Base-by-base conservation (phyloP, 2,888 invertebrate genomes). In the Pheosia gnoma region DNA sequence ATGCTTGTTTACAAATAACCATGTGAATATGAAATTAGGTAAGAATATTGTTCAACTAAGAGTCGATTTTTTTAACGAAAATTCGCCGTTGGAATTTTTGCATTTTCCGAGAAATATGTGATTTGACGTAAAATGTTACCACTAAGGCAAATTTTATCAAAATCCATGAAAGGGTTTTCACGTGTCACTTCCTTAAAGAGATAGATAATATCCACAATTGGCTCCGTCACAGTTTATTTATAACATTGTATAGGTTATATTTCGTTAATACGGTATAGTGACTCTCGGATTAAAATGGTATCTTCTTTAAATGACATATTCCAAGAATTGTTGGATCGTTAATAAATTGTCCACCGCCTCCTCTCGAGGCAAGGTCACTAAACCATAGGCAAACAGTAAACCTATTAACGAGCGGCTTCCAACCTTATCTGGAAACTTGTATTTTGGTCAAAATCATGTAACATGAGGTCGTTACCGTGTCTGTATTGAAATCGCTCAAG, bases 341-440 rank as follows among this genome's bases (percentile, higher is more conserved):
- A 64, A 58, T 54, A 38, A 59, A 59, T 58, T 61, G 57, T 54
- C 45, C 55, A 41, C 61, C 59, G 59, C 66, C 63, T 74, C 69
- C 75, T 72, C 65, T 62, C 53, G 59, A 63, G 43, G 62, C 80
- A 84, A 87, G 85, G 85, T 82, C 82, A 77, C 59, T 71, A 62
- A 74, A 64, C 66, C 68, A 66, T 68, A 72, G 65, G 59, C 55
- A 68, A 57, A 66, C 47, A 72, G 62, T 58, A 62, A 74, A 74
- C 68, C 77, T 77, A 75, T 77, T 80, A 82, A 80, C 67, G 59
- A 64, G 71, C 60, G 64, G 73, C 74, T 70, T 77, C 80, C 69
- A 70, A 65, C 86, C 84, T 66, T 81, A 86, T 77, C 67, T 66
- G 83, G 87, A 74, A 84, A 79, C 81, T 83, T 81, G 78, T 74